Conservation (phyloP, 2,888 invertebrate genomes). For the Lasioglossum vierecki region DNA sequence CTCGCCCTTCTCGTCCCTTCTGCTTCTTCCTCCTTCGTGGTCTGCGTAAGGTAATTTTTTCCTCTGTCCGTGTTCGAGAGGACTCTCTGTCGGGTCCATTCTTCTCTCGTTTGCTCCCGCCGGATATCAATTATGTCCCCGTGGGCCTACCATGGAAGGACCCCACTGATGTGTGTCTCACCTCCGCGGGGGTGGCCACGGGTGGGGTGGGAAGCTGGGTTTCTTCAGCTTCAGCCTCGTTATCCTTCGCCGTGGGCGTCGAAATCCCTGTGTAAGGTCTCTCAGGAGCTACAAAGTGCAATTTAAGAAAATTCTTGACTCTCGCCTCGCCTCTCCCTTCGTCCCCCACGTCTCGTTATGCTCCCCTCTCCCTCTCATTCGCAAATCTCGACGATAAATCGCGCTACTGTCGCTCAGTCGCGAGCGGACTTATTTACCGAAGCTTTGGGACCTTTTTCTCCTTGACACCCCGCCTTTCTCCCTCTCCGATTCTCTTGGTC, state of each 20-base stretch:
- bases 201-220: neutral
- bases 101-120: slow-evolving; percentile 65
- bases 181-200: slow-evolving; percentile 33
- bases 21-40: neutral
- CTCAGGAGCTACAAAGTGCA: slow-evolving; percentile 78
- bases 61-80: neutral
- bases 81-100: slow-evolving; percentile 41
- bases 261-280: slow-evolving; percentile 74
- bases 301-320: slow-evolving; percentile 75
- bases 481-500: neutral
- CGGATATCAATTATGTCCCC: slow-evolving; percentile 78
- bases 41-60: slow-evolving; percentile 17
- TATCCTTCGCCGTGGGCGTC: slow-evolving; percentile 79
- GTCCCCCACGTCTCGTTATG: slow-evolving; percentile 56
- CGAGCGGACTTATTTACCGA: slow-evolving; percentile 46
- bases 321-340: slow-evolving; percentile 26
- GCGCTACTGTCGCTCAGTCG: slow-evolving; percentile 42
- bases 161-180: slow-evolving; percentile 75
- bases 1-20: neutral
- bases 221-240: slow-evolving; percentile 69
- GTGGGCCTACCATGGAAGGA: slow-evolving; percentile 70
- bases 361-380: slow-evolving; percentile 42
- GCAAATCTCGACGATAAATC: slow-evolving; percentile 63
- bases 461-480: neutral
- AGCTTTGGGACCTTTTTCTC: neutral